Evolutionary conservation across 2,888 invertebrate species (phyloP), one percentile per base, ranked within the genome.

Genomic region (Listrodromus nycthemerus): DNA sequence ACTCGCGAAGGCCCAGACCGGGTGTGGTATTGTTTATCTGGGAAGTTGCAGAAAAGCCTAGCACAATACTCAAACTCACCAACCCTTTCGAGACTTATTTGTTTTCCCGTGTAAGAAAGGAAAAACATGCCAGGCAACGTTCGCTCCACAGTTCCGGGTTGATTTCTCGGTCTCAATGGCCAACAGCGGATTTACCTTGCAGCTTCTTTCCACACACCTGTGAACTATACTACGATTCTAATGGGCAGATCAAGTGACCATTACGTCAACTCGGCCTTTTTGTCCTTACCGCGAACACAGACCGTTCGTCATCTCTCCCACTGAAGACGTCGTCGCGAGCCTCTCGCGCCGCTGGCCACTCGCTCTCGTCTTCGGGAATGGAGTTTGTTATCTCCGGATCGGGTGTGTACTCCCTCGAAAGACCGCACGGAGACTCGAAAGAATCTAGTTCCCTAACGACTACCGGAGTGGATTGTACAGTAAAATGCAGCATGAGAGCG

Each of bases 321-420:
- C 67, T 66, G 48, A 41, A 55, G 30, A 37, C 21, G 21, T 70
- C 21, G 21, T 63, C 8, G 55, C 13, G 19, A 4, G 21, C 24
- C 27, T 41, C 8, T 37, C 21, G 2, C 33, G 61, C 27, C 16
- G 33, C 19, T 58, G 24, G 6, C 41, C 45, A 45, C 58, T 33
- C 41, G 24, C 10, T 58, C 55, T 69, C 37, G 78, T 67, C 85
- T 83, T 85, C 65, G 30, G 69, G 70, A 86, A 86, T 86, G 85
- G 83, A 87, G 83, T 86, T 87, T 83, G 83, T 85, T 86, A 85
- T 86, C 84, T 87, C 74, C 52, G 82, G 76, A 85, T 85, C 86
- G 81, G 83, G 80, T 85, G 83, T 37, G 63, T 52, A 61, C 50
- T 70, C 66, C 37, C 37, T 70, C 66, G 71, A 58, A 70, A 65